Base-by-base conservation (phyloP, 2,113 vertebrate genomes). In the Hippocampus zosterae region DNA sequence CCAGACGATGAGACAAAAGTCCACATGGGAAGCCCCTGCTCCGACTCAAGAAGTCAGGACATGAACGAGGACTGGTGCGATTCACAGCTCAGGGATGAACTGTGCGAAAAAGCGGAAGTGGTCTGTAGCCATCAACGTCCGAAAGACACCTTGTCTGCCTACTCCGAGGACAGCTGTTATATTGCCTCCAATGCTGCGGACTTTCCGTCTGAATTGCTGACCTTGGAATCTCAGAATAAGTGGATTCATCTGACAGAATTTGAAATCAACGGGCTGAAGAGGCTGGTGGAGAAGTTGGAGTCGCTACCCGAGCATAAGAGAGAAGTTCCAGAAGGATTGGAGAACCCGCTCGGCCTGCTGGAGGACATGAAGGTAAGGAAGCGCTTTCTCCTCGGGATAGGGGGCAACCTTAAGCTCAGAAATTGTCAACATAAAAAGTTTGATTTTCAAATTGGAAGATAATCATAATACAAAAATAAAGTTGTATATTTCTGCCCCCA, bases 161-260 rank as follows among this genome's bases (percentile, higher is more conserved):
- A 96, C 75, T 94, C 93, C 0, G 95, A 98, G 60, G 95, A 96
- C 70, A 95, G 94, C 0, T 72, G 90, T 7, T 94, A 95, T 7
- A 71, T 86, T 0, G 74, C 88, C 8, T 80, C 78, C 21, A 56
- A 78, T 62, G 69, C 92, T 0, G 53, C 77, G 33, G 94, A 96
- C 77, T 92, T 89, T 1, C 95, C 94, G 16, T 91, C 92, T 0
- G 94, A 94, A 84, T 96, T 95, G 10, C 94, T 95, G 0, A 76
- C 87, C 41, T 91, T 92, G 0, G 95, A 96, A 81, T 83, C 88
- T 16, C 84, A 83, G 2, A 85, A 87, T 76, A 94, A 91, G 76
- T 97, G 95, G 96, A 97, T 92, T 65, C 94, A 97, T 82, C 86
- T 98, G 80, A 99, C 97, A 0, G 93, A 96, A 88, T 98, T 96